Percentiles rank a stretch among this genome's conserved stretches.
Conservation (phyloP, 2,113 vertebrate genomes). For the Cygnus atratus region DNA sequence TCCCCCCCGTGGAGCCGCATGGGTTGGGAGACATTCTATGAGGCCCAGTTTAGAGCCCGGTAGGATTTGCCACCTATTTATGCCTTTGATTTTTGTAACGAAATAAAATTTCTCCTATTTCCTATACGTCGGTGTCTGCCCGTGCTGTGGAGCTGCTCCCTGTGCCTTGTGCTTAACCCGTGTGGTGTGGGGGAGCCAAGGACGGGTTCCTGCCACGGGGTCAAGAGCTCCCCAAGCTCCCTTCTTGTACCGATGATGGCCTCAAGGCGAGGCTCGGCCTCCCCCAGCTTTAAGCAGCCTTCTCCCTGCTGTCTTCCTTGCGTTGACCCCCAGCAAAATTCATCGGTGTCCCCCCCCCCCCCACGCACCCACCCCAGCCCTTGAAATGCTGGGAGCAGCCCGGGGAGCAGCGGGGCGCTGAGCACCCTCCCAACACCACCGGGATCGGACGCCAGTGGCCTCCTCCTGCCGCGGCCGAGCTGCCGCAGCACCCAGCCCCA, state of each 20-base stretch:
- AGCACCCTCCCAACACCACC: not conserved
- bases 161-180: not conserved
- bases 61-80: not conserved
- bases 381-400: not conserved
- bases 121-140: not conserved
- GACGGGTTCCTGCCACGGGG: not conserved
- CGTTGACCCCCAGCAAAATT: not conserved
- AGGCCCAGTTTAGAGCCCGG: not conserved
- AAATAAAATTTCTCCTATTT: constrained; percentile 66
- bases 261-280: too few relatives aligned
- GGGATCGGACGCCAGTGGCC: not conserved
- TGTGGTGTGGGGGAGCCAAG: rapidly evolving
- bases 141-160: not conserved
- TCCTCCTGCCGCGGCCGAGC: not conserved
- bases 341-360: rapidly evolving
- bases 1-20: too few relatives aligned
- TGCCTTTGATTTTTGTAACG: constrained; percentile 66
- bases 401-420: not conserved
- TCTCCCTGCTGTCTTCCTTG: too few relatives aligned
- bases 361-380: too few relatives aligned
- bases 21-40: not conserved
- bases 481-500: rapidly evolving
- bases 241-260: too few relatives aligned
- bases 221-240: not conserved
- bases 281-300: too few relatives aligned